Conservation (phyloP, 2,888 invertebrate species). For the Caradrina kadenii region DNA sequence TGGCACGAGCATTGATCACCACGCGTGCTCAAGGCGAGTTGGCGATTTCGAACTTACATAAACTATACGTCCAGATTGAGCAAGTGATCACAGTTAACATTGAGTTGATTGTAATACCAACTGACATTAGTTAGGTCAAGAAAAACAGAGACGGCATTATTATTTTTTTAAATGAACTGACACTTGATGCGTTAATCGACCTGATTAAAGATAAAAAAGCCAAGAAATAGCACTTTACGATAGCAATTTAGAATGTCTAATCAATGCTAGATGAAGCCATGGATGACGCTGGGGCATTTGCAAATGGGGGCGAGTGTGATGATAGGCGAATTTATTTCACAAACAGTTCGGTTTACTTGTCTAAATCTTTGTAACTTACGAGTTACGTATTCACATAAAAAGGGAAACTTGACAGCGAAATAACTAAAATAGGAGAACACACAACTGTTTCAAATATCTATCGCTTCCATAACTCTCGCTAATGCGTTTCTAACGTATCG, state of each 20-base stretch:
- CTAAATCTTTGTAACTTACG: constrained; percentile 5
- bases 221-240: neutral
- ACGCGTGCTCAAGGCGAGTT: no score
- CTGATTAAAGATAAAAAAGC: neutral
- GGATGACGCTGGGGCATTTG: neutral
- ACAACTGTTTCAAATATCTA: constrained; percentile 41
- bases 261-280: neutral
- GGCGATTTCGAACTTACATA: no score
- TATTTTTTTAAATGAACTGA: no score
- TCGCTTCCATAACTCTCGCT: constrained; percentile 34
- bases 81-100: no score
- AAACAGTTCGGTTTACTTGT: neutral
- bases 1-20: no score
- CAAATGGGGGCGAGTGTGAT: neutral
- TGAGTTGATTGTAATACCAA: no score
- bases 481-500: constrained; percentile 51
- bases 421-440: constrained; percentile 24
- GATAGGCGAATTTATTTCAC: neutral
- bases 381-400: constrained; percentile 17
- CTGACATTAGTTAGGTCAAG: no score
- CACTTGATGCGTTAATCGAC: neutral
- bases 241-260: neutral
- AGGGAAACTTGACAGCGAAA: constrained; percentile 24
- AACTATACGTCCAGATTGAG: no score
- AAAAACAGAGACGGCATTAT: no score